Evolutionary conservation across 2,888 invertebrate genomes (phyloP), one percentile per base, ranked within the genome.

Genomic region (Belgica antarctica): DNA sequence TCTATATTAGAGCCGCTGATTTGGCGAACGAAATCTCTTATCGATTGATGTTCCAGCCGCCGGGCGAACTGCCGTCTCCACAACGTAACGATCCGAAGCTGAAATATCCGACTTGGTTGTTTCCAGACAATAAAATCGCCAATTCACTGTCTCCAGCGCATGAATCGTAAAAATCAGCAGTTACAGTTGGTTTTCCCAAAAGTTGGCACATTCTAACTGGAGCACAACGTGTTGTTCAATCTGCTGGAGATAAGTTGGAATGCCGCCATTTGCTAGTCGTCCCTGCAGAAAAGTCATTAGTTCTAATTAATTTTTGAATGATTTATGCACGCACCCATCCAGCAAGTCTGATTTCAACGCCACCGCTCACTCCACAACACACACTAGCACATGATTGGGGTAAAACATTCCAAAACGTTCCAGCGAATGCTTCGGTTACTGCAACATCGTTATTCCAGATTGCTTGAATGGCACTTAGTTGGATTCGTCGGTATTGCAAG

Each of bases 131-230:
- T n/a, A n/a, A n/a, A 59, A 59, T 27, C n/a, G 25, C 59, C 12
- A 10, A 17, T 2, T 22, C 52, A 22, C 19, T 22, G n/a, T 66
- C 36, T 27, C 65, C 65, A 27, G n/a, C 25, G 47, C 65, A 36
- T 7, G 28, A 28, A 15, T 63, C 63, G 17, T 63, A 63, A 22
- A 63, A 63, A 12, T 36, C 41, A 12, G 63, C 41, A 10, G 63
- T 41, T 15, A 41, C 41, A 68, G 52, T 34, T 57, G n/a, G n/a
- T 28, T 57, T 41, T 41, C 41, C 68, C 68, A 68, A 17, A 17
- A 15, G 4, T 19, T 17, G n/a, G 22, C 27, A 4, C 68, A 68
- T 12, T 19, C 27, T 52, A n/a, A 12, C 1, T 68, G 52, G 12
- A 28, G 17, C 1, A 57, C 19, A 12, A 68, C 22, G 8, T 17